Base-by-base conservation (phyloP, 2,888 invertebrate species). In the Neria commutata region DNA sequence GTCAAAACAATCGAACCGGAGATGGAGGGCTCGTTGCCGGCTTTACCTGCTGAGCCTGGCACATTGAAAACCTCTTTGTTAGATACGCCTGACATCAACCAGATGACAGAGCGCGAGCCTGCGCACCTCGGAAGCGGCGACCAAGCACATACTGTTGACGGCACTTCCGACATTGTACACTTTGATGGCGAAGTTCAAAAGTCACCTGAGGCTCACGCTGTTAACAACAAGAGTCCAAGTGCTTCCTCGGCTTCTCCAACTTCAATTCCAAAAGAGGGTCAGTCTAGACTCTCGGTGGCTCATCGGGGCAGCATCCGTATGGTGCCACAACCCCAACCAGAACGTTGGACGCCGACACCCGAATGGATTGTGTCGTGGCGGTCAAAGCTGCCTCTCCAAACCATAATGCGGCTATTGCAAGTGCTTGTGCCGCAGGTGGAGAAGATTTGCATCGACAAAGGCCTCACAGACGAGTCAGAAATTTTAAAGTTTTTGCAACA, bases 371-470 rank as follows among this genome's bases (percentile, higher is more conserved):
- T 79, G 8, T 90, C 92, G 2, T 99, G 99, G 99, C 95, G 99
- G 78, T 90, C 90, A 64, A 98, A 98, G 83, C 85, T 99, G 67
- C 99, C 99, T 5, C 84, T 99, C 69, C 99, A 99, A 86, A 99
- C 99, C 55, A 98, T 99, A 72, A 99, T 99, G 98, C 85, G 99
- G 69, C 86, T 99, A 76, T 84, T 99, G 68, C 99, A 99, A 84
- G 98, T 99, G 26, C 86, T 99, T 4, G 99, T 99, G 66, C 99
- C 99, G 54, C 99, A 99, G 84, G 99, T 99, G 21, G 99, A 99
- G 84, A 99, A 99, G 85, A 99, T 99, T 72, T 99, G 99, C 83
- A 99, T 99, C 75, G 99, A 98, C 83, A 97, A 96, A 81, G 98
- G 98, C 0, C 84, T 99, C 67, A 99, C 98, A 3, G 99, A 99